Evolutionary conservation across 2,113 vertebrate genomes (phyloP), one percentile per base, ranked within the genome.

Genomic region (Zapornia atra): DNA sequence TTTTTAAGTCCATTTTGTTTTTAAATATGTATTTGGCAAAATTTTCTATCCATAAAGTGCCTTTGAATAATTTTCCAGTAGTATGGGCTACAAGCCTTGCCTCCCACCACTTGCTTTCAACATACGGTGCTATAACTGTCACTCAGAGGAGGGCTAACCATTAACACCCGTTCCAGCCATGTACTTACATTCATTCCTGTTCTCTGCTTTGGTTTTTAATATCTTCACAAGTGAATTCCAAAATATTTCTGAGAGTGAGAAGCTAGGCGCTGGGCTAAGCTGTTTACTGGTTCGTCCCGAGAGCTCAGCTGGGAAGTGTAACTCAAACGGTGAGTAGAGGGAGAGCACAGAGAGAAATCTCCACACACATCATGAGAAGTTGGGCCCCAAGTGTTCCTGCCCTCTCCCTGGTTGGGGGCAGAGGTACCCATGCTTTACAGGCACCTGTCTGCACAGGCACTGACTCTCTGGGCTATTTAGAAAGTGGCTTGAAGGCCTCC

Each of bases 21-120:
- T 98, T 88, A 87, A 96, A 91, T 88, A 82, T 20, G 63, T 95
- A 82, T 57, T 97, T 98, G 98, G 97, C 96, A 71, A 87, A 86
- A 77, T 97, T 98, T 98, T 98, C 89, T 98, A 98, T 98, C 96
- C 97, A 97, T 98, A 38, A 98, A 98, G 98, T 98, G 98, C 98
- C 98, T 98, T 98, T 97, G 94, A 97, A 90, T 97, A 95, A 86
- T 97, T 97, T 97, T 94, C 91, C 82, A 91, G 91, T 91, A 81
- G 90, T 79, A 88, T 59, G 94, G 97, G 97, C 96, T 97, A 89
- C 83, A 96, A 96, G 82, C 89, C 94, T 97, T 96, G 85, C 94
- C 88, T 97, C 94, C 95, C 96, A 90, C 94, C 44, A 46, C 12
- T 42, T 93, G 96, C 94, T 98, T 97, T 97, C 94, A 95, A 96